Conservation (phyloP, 2,888 invertebrate genomes). For the Nephrotoma guestfalica region DNA sequence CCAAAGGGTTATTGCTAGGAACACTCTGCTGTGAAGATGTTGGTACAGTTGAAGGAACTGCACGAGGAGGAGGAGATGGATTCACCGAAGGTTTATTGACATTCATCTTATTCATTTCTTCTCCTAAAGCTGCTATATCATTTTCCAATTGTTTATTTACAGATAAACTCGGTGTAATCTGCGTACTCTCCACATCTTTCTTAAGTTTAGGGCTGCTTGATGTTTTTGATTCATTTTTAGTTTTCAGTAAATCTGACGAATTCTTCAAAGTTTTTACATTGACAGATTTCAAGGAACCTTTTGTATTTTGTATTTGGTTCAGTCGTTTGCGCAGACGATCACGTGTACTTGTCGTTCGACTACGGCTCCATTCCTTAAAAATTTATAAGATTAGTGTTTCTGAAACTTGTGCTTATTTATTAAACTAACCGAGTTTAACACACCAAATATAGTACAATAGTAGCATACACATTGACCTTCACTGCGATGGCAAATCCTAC, state of each 20-base stretch:
- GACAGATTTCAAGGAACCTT: conserved; percentile 8
- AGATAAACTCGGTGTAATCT: background rate
- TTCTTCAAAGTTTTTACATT: conserved; percentile 9
- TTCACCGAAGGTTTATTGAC: background rate
- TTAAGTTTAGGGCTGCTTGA: background rate
- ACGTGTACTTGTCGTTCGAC: conserved; percentile 30
- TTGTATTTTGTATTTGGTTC: conserved; percentile 18
- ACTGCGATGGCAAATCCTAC: conserved; percentile 22
- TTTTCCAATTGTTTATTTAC: background rate
- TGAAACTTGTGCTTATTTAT: background rate
- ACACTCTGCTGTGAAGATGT: background rate
- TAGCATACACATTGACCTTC: conserved; percentile 13
- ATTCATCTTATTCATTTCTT: background rate
- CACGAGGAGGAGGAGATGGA: background rate
- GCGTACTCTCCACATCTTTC: background rate
- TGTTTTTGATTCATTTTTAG: conserved; percentile 1
- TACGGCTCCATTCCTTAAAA: conserved; percentile 27
- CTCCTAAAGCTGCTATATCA: background rate
- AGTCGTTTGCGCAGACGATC: conserved; percentile 30
- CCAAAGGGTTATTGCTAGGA: background rate
- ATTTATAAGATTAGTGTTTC: background rate
- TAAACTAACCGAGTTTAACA: background rate
- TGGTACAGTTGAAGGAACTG: background rate
- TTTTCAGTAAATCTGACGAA: conserved; percentile 9
- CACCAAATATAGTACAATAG: conserved; percentile 14